Evolutionary conservation across 1,140 invertebrate species (phyloP).

Genomic region (Mamestra configurata): DNA sequence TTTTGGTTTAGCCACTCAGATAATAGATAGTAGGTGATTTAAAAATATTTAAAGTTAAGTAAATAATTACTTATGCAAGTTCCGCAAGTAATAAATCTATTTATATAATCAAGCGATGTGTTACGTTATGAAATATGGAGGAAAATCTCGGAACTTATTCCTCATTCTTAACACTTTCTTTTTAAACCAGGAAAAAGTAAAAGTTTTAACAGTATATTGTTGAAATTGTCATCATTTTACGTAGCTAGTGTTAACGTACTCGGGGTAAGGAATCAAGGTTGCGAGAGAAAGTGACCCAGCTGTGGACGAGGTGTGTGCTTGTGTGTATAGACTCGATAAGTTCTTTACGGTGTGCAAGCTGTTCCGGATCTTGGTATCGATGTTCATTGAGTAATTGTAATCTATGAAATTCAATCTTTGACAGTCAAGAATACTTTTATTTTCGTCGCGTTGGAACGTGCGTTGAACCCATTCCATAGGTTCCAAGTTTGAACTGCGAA

Average conservation of each 20-base stretch:
- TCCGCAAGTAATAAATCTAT: conserved; percentile 66
- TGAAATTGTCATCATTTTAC: conserved; percentile 76
- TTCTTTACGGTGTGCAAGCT: conserved; percentile 57
- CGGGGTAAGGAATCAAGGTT: conserved; percentile 84
- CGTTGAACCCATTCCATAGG: neutral
- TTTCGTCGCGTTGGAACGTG: neutral
- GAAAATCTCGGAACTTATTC: conserved; percentile 53
- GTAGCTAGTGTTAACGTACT: conserved; percentile 71
- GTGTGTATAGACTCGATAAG: conserved; percentile 56
- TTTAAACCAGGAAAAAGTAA: conserved; percentile 77
- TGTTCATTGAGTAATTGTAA: conserved; percentile 38
- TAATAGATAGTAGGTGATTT: neutral
- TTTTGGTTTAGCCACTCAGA: conserved; percentile 6
- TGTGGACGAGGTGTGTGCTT: conserved; percentile 56
- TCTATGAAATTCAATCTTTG: conserved; percentile 16
- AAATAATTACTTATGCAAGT: conserved; percentile 61
- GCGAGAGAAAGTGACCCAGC: conserved; percentile 82
- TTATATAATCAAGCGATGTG: conserved; percentile 65
- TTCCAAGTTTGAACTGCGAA: neutral
- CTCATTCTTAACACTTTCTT: conserved; percentile 68
- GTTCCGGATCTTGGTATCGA: conserved; percentile 47
- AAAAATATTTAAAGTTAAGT: neutral
- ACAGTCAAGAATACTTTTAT: conserved; percentile 3
- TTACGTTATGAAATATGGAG: conserved; percentile 54
- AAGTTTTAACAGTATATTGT: conserved; percentile 71